Evolutionary conservation across 2,888 invertebrate species (phyloP), one percentile per base, ranked within the genome.

Genomic region (Stenchaetothrips biformis): DNA sequence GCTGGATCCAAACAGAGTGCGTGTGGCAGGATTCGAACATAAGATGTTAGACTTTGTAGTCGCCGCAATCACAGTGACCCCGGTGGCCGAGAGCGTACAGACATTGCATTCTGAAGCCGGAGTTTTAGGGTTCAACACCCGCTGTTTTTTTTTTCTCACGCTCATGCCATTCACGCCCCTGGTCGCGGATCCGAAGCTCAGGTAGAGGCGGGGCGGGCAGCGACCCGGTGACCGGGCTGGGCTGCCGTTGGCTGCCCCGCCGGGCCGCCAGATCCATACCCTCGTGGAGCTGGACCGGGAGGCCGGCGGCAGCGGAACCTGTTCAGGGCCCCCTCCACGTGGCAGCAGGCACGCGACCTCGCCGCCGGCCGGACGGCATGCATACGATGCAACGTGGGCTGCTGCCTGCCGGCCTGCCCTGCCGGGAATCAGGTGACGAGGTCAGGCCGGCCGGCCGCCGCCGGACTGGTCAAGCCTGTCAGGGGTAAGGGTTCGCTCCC

Each of bases 401-500:
- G 16, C 16, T 16, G 13, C 53, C 53, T 2, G 13, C 53, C 53
- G 1, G 21, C 67, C 21, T 2, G 21, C 67, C 67, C 67, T 7
- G 62, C 62, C 62, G 67, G 67, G 67, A 74, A 74, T 74, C 67
- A 25, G 67, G 67, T 74, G 67, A 53, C 53, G 53, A 18, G 53
- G 53, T 53, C 53, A 53, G 53, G 53, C 53, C 53, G 16, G 53
- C 53, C 13, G 53, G 53, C 53, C 53, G 13, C 16, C 53, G 53
- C 18, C 21, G 67, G 62, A 8, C 62, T 7, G 62, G 62, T n/a
- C 67, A 21, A 21, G 67, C 67, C 37, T 37, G 37, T 37, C 37
- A 37, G 59, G 18, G 18, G 13, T 59, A 18, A 6, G 59, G 13
- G 59, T 18, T 6, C 16, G 59, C 59, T 6, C 13, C 59, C 13